A percentile compares a stretch with the other conserved stretches of the same genome.
These are phyloP conservation scores for Rhegmatorhina hoffmannsi DNA, from an alignment of 2,113 vertebrate species.

Conservation along the genomic window DNA sequence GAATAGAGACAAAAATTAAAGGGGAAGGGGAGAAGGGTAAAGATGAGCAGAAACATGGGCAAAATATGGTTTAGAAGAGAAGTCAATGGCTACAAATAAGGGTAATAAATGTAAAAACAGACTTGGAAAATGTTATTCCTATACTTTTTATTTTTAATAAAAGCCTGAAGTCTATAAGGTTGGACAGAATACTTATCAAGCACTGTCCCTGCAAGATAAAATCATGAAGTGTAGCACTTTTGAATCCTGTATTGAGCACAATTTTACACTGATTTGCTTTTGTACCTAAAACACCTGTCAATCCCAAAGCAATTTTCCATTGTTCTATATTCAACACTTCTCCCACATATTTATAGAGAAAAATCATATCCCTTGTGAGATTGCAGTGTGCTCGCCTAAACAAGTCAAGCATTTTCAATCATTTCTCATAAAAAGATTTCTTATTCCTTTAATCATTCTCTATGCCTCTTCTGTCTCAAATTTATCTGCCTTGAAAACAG, in stretches of 20 bases:
- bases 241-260: background rate
- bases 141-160: background rate
- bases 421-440: background rate
- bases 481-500: background rate
- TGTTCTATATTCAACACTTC: constrained; percentile 9
- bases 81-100: background rate
- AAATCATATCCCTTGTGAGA: background rate
- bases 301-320: background rate
- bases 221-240: background rate
- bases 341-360: background rate
- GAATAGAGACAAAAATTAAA: background rate
- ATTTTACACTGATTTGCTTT: constrained; percentile 13
- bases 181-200: background rate
- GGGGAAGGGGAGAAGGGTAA: background rate
- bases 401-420: background rate
- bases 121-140: background rate
- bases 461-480: background rate
- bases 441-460: background rate
- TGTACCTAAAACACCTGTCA: background rate
- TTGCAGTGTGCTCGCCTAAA: background rate
- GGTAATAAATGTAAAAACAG: background rate
- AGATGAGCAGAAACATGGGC: background rate
- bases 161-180: background rate
- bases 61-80: background rate
- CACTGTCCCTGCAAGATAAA: background rate